Evolutionary conservation across 2,797 vertebrate genomes (phyloP).

Genomic region (Rhinichthys osculus): DNA sequence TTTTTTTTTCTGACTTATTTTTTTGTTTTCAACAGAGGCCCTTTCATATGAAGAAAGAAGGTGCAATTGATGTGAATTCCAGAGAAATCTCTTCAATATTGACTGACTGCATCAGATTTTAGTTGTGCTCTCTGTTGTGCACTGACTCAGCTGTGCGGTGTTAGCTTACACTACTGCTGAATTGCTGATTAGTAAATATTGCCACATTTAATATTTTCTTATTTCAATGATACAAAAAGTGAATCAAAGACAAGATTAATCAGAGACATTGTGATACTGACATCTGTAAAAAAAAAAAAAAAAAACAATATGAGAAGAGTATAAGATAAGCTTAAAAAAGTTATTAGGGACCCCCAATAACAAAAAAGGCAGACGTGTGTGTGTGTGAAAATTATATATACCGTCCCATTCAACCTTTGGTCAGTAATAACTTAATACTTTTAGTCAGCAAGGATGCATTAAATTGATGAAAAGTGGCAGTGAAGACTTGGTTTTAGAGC

Average conservation of each 20-base stretch:
- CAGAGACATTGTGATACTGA: background rate
- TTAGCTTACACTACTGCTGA: background rate
- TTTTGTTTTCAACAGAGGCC: constrained; percentile 13
- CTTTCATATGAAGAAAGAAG: constrained; percentile 40
- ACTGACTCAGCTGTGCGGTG: constrained; percentile 27
- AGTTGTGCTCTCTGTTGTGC: constrained; percentile 5
- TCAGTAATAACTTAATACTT: background rate
- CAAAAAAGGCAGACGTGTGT: background rate
- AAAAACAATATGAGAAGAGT: background rate
- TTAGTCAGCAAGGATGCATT: background rate
- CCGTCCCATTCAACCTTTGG: background rate
- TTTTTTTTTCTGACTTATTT: constrained; percentile 1
- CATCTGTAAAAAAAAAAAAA: background rate
- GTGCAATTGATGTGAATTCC: constrained; percentile 25
- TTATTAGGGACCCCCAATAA: background rate
- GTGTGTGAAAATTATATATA: background rate
- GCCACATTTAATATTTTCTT: background rate
- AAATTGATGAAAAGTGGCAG: background rate
- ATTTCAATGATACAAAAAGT: background rate
- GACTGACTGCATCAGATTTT: constrained; percentile 18
- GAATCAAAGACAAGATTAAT: background rate
- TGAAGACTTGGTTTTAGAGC: no score
- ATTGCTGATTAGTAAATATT: constrained; percentile 27
- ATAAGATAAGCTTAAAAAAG: background rate
- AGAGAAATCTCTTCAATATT: constrained; percentile 18